A percentile compares a stretch with the other conserved stretches of the same genome.
These are phyloP conservation scores for Leuciscus waleckii DNA, from an alignment of 2,797 vertebrate species.

Conservation along the genomic window DNA sequence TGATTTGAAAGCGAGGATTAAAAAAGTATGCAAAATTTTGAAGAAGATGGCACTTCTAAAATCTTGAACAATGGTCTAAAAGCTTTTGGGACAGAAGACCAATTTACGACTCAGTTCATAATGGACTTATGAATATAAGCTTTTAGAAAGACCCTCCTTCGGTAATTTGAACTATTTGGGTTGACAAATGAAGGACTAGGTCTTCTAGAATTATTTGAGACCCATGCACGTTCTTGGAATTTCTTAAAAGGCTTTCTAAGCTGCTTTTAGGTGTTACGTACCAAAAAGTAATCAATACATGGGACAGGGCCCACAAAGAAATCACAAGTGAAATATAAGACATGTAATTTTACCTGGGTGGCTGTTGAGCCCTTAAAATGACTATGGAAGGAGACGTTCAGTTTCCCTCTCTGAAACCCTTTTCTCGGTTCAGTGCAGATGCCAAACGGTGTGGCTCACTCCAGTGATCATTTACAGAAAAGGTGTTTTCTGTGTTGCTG, in stretches of 20 bases:
- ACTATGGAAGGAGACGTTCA: slow-evolving; percentile 28
- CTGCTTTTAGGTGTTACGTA: slow-evolving; percentile 56
- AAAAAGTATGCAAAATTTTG: neutral
- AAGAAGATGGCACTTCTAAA: neutral
- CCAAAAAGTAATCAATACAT: slow-evolving; percentile 41
- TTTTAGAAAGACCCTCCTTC: neutral
- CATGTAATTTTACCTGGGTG: slow-evolving; percentile 50
- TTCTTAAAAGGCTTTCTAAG: slow-evolving; percentile 39
- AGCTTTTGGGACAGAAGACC: neutral
- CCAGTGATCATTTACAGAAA: neutral
- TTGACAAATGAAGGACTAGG: slow-evolving; percentile 14
- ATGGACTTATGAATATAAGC: neutral
- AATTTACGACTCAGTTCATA: neutral
- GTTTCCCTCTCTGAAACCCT: slow-evolving; percentile 42
- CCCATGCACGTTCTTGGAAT: neutral
- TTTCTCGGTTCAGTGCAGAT: slow-evolving; percentile 43
- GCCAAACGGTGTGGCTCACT: slow-evolving; percentile 10
- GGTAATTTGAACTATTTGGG: slow-evolving; percentile 8
- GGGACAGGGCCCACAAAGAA: slow-evolving; percentile 32
- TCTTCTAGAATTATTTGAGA: slow-evolving; percentile 28
- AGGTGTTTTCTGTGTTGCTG: neutral
- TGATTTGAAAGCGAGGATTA: neutral
- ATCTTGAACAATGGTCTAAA: neutral
- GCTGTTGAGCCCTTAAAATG: slow-evolving; percentile 39
- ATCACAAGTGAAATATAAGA: slow-evolving; percentile 55